phyloP scores from a whole-genome alignment of 1,140 invertebrate species.

The Brachionus asplanchnoidis region DNA sequence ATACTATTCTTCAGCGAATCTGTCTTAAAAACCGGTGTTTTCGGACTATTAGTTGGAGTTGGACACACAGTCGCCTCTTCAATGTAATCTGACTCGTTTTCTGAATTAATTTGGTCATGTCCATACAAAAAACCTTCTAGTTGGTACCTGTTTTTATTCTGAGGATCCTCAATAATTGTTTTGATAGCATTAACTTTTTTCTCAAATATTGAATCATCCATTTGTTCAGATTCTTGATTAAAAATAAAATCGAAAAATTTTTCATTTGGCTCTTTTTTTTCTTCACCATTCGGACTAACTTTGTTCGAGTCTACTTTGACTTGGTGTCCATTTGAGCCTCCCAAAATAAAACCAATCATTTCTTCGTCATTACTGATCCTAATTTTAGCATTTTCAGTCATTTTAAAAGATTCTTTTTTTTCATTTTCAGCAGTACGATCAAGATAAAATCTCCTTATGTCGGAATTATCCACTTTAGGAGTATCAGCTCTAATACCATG shows the following conservation, averaged over 20 bases:
- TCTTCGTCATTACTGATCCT: neutral
- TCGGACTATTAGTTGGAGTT: neutral
- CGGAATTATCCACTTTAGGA: neutral
- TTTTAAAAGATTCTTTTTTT: neutral
- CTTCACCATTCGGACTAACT: neutral
- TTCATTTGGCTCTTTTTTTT: neutral
- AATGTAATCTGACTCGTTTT: neutral
- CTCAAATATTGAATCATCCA: neutral
- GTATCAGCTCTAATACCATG: neutral
- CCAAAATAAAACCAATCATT: neutral
- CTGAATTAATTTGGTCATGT: neutral
- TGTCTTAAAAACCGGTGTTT: neutral
- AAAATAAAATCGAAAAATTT: neutral
- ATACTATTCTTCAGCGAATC: neutral
- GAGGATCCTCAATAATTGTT: neutral
- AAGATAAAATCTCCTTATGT: neutral
- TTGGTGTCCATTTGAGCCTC: neutral
- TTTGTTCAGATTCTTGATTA: neutral
- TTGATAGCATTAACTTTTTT: conserved; percentile 4
- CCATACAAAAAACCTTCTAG: neutral
- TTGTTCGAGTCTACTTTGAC: neutral
- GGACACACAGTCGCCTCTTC: neutral
- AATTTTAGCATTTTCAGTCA: neutral
- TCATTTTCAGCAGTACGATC: neutral
- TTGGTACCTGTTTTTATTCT: neutral